Base-by-base conservation (phyloP, 2,113 vertebrate species). In the Sprattus sprattus region DNA sequence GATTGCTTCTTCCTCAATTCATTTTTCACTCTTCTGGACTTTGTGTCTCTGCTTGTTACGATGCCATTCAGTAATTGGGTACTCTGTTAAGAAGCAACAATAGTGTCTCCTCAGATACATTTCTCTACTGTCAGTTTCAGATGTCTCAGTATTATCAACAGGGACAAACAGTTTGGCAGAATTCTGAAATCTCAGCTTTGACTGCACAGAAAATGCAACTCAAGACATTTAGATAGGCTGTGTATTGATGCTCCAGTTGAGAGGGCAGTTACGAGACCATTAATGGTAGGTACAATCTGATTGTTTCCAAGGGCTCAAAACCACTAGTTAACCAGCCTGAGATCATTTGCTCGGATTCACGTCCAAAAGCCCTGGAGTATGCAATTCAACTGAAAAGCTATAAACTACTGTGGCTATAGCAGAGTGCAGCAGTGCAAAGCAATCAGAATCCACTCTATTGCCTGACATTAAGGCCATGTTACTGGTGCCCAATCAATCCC, bases 331-430 rank as follows among this genome's bases (percentile, higher is more conserved):
- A 64, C 57, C 2, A 7, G 20, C 57, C 60, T 8, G 20, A n/a
- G 60, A 64, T 64, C 60, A 64, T 64, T 64, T 64, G 20, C 60
- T 64, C n/a, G 60, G n/a, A 64, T 64, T 64, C 60, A 64, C 60
- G 22, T n/a, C 20, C 20, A 28, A 67, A 28, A 15, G n/a, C 64
- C 60, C 64, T 32, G 1, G 32, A 28, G 64, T 71, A 15, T 71
- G 64, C 64, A 71, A 64, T 71, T 71, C 10, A 71, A 32, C 25
- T 13, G n/a, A 11, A 11, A 6, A 71, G 11, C 25, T 28, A 11
- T 0, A 25, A n/a, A n/a, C 52, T 5, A 57, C 52, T 20, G 16
- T 20, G 18, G 4, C 39, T 39, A 57, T 16, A 11, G 8, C 52
- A 54, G 52, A 18, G 13, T 25, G 25, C 60, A 67, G 60, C 22